Evolutionary conservation across 2,888 invertebrate genomes (phyloP).

Genomic region (Heliconius erato): DNA sequence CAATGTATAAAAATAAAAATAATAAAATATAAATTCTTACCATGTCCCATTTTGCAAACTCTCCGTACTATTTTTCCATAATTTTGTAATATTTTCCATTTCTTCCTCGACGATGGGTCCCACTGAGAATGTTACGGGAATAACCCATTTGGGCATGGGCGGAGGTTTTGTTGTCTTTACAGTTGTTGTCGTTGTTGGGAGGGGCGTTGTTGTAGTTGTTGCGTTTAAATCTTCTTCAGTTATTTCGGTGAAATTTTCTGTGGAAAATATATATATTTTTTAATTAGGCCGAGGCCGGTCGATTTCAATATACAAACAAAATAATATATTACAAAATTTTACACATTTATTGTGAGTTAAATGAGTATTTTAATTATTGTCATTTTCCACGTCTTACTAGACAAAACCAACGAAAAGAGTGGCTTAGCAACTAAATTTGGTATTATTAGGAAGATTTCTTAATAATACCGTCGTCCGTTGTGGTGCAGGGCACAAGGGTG

Average conservation of each 20-base stretch:
- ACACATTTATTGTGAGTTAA: background rate
- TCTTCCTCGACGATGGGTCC: constrained; percentile 83
- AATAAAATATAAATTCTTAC: constrained; percentile 57
- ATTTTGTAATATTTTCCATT: constrained; percentile 67
- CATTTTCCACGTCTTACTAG: background rate
- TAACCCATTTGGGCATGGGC: constrained; percentile 88
- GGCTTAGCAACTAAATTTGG: background rate
- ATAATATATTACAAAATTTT: background rate
- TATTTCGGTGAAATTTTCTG: constrained; percentile 83
- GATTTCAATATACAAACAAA: too few species aligned
- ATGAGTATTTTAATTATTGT: background rate
- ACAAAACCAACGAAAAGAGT: background rate
- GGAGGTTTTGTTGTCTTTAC: constrained; percentile 65
- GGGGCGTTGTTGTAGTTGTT: constrained; percentile 65
- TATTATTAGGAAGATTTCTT: background rate
- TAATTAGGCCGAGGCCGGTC: too few species aligned
- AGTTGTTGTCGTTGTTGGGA: constrained; percentile 64
- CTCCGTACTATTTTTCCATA: constrained; percentile 69
- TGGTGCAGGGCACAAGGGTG: background rate
- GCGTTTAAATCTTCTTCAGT: constrained; percentile 73
- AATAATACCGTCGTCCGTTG: background rate
- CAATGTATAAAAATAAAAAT: too few species aligned
- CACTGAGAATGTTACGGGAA: constrained; percentile 91
- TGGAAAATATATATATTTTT: too few species aligned
- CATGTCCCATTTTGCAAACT: constrained; percentile 73